A percentile compares a stretch with the other conserved stretches of the same genome.
phyloP scores from a whole-genome alignment of 1,140 invertebrate genomes.

The Drosophila elegans region DNA sequence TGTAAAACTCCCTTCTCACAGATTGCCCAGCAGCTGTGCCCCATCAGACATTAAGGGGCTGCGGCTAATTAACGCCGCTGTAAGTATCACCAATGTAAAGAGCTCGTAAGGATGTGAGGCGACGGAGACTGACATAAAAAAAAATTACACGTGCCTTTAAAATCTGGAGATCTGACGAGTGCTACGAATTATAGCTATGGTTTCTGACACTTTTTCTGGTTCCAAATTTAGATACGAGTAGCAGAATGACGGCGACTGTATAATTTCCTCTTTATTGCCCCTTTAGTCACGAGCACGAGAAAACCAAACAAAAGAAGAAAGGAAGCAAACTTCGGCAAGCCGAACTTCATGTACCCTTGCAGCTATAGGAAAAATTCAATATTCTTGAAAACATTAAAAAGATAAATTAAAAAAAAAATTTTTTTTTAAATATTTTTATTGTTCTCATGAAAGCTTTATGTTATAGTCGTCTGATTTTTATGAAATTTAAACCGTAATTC shows the following conservation, averaged over 20 bases:
- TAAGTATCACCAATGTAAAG: slow-evolving; percentile 24
- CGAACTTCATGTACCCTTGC: too few relatives aligned
- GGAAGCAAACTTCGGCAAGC: too few relatives aligned
- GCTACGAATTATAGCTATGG: slow-evolving; percentile 57
- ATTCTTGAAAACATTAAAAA: too few relatives aligned
- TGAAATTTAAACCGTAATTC: too few relatives aligned
- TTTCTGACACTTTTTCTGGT: slow-evolving; percentile 65
- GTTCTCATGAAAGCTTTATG: too few relatives aligned
- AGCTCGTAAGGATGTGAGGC: not conserved
- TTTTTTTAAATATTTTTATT: too few relatives aligned
- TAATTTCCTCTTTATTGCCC: slow-evolving; percentile 71
- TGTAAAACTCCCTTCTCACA: not conserved
- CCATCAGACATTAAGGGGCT: slow-evolving; percentile 69
- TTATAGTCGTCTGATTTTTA: too few relatives aligned
- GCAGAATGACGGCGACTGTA: slow-evolving; percentile 54
- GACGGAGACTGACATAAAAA: slow-evolving; percentile 29
- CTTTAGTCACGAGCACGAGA: slow-evolving; percentile 42
- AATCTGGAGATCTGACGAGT: slow-evolving; percentile 4
- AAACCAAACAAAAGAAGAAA: slow-evolving; percentile 33
- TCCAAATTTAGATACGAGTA: slow-evolving; percentile 65
- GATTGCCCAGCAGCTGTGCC: slow-evolving; percentile 24
- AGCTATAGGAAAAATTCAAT: too few relatives aligned
- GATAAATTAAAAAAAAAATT: too few relatives aligned
- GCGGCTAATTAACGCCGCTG: slow-evolving; percentile 79
- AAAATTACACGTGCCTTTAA: slow-evolving; percentile 42